phyloP scores from a whole-genome alignment of 2,888 invertebrate species.

The Sesia bembeciformis region DNA sequence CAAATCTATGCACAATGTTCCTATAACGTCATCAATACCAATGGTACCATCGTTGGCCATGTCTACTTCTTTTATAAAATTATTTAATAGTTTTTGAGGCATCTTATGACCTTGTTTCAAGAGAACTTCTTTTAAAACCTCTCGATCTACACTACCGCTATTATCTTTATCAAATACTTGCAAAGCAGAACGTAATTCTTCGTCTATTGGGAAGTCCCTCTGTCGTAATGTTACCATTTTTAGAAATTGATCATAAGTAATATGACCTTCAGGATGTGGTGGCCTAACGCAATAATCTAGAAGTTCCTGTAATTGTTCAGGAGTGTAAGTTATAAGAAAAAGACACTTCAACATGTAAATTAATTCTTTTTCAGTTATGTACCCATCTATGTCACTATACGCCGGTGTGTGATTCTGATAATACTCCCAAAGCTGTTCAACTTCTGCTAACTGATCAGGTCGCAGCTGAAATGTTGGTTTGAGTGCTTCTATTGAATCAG shows the following conservation, averaged over 20 bases:
- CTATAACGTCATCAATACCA: constrained; percentile 56
- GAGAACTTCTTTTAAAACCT: constrained; percentile 41
- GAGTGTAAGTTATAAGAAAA: constrained; percentile 48
- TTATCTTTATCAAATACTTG: constrained; percentile 44
- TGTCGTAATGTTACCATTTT: constrained; percentile 55
- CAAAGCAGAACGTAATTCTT: constrained; percentile 47
- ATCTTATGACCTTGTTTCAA: constrained; percentile 46
- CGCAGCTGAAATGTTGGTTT: constrained; percentile 45
- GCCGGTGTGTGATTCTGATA: constrained; percentile 59
- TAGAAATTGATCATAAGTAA: constrained; percentile 49
- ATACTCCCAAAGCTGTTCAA: constrained; percentile 52
- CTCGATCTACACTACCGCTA: constrained; percentile 42
- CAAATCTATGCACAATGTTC: constrained; percentile 59
- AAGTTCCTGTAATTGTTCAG: constrained; percentile 52
- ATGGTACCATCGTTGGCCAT: constrained; percentile 57
- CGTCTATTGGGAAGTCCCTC: constrained; percentile 45
- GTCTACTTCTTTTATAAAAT: constrained; percentile 58
- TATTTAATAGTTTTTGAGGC: constrained; percentile 35
- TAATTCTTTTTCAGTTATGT: constrained; percentile 54
- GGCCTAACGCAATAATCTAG: constrained; percentile 50
- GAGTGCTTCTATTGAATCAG: constrained; percentile 49
- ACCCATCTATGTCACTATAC: constrained; percentile 49
- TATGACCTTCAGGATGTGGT: constrained; percentile 50
- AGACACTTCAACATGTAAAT: constrained; percentile 54
- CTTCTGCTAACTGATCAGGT: constrained; percentile 55